Evolutionary conservation across 1,140 invertebrate species (phyloP), one percentile per base, ranked within the genome.

Genomic region (Druon quercuslanigerum): DNA sequence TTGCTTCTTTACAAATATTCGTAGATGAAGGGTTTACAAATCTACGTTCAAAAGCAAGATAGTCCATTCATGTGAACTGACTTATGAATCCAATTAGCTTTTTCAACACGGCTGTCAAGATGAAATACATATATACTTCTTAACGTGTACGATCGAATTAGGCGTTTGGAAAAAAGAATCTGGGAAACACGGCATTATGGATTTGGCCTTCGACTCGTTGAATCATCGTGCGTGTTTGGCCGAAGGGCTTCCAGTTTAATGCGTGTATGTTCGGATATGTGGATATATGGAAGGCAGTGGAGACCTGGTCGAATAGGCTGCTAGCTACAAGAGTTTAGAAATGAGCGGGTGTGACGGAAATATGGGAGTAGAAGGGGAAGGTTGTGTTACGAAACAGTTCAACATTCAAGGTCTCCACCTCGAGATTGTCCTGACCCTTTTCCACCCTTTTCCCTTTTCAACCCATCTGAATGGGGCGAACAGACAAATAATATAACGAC

Each of bases 381-480:
- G 76, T 78, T 78, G 79, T 70, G 72, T 83, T 81, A 81, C 79
- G 82, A 81, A 83, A 83, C 73, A 77, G 79, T 51, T 74, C 70
- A 71, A 70, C 73, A 60, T 79, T 77, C 50, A 77, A 79, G 79
- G 75, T 78, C 80, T 79, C 72, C 73, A 74, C 78, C 77, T 77
- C 78, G 66, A 78, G 71, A 71, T 74, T 80, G 78, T 83, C 79
- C 77, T 83, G 79, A 83, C 79, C 79, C 79, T 83, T 83, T 83
- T 81, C 40, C 40, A 46, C 40, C 8, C 40, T 46, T 46, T 46
- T 46, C 82, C 80, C 79, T 81, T 79, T 76, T 79, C 51, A 51
- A 50, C 75, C 7, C 40, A 46, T 46, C 40, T 46, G 77, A 76
- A 74, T 57, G 51, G 70, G 80, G 79, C 79, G 74, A 79, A 80